phyloP scores from a whole-genome alignment of 2,888 invertebrate species.

The Hartigia nigra region DNA sequence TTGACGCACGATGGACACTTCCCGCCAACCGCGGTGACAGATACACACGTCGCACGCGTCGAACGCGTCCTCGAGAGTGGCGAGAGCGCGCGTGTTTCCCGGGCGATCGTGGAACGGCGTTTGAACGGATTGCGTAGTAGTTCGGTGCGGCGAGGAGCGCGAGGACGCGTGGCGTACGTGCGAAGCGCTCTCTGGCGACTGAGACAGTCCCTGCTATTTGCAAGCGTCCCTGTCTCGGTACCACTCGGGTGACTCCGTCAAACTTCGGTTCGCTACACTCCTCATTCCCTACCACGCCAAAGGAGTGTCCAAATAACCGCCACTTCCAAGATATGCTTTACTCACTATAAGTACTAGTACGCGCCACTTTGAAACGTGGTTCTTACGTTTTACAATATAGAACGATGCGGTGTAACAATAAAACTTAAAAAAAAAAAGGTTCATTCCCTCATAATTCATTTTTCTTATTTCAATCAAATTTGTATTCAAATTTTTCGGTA shows the following conservation, averaged over 20 bases:
- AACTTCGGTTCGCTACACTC: conserved; percentile 25
- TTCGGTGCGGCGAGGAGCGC: conserved; percentile 46
- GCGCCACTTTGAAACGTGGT: not conserved
- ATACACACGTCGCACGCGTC: conserved; percentile 4
- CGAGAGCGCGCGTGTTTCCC: conserved; percentile 29
- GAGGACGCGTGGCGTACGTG: conserved; percentile 42
- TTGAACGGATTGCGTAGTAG: conserved; percentile 50
- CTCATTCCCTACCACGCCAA: conserved; percentile 18
- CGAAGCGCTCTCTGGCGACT: conserved; percentile 61
- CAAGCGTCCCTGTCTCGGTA: conserved; percentile 38
- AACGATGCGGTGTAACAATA: not conserved
- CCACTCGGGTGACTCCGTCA: conserved; percentile 30
- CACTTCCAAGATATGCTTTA: conserved; percentile 51
- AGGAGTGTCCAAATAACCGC: conserved; percentile 53
- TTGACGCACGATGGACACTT: conserved; percentile 21
- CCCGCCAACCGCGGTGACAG: conserved; percentile 41
- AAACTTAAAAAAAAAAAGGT: not conserved
- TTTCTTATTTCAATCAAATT: not conserved
- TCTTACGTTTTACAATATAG: not conserved
- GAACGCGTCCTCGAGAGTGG: conserved; percentile 3
- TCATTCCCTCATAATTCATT: not conserved
- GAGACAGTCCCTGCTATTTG: conserved; percentile 39
- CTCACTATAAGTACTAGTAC: conserved; percentile 44
- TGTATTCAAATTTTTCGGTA: not conserved
- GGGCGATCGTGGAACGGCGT: conserved; percentile 36